These are phyloP conservation scores for Passerina amoena DNA, from an alignment of 2,113 vertebrate species.

Conservation along the genomic window DNA sequence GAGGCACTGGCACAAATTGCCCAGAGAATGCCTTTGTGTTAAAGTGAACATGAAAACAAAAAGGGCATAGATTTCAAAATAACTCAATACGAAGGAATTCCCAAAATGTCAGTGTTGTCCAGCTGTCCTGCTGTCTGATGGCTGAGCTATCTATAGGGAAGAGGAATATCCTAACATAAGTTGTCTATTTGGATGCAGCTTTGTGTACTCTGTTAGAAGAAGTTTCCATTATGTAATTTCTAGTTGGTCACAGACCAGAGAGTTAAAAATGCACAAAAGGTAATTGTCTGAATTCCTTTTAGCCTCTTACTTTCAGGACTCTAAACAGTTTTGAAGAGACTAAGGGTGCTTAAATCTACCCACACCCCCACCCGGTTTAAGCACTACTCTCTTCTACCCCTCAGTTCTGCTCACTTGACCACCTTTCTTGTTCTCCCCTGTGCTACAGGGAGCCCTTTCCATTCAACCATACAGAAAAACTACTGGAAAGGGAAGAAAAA, in stretches of 20 bases:
- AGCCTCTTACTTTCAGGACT: neutral
- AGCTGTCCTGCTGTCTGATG: neutral
- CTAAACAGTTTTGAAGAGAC: neutral
- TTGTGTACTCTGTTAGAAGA: neutral
- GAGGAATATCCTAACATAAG: neutral
- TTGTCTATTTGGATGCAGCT: neutral
- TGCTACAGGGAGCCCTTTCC: neutral
- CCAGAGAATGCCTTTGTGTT: neutral
- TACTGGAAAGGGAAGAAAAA: neutral
- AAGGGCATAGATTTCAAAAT: neutral
- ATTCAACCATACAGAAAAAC: neutral
- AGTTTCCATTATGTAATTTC: neutral
- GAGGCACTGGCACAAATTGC: neutral
- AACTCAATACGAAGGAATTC: neutral
- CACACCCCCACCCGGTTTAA: accelerated
- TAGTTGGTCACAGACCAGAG: neutral
- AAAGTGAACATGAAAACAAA: neutral
- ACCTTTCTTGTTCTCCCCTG: neutral
- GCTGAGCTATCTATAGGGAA: neutral
- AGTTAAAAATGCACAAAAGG: neutral
- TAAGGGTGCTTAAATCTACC: neutral
- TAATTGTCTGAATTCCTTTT: neutral
- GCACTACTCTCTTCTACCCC: neutral
- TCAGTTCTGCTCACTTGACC: neutral
- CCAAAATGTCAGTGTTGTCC: neutral